Base-by-base conservation (phyloP, 2,797 vertebrate species). In the Myotis pilosus region DNA sequence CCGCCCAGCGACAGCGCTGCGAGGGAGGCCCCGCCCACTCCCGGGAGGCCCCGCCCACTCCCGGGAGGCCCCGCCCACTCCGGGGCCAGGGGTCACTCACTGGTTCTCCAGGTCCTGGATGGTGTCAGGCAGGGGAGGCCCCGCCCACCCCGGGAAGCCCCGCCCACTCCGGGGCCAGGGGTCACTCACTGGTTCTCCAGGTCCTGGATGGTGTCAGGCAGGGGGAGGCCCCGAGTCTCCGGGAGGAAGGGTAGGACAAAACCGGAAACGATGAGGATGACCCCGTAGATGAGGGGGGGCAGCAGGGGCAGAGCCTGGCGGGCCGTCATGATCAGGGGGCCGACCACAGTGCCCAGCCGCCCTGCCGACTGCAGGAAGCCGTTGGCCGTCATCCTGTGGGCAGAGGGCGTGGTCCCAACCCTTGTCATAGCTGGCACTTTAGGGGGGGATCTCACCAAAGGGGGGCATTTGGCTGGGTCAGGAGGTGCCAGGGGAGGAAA, bases 161-260 rank as follows among this genome's bases (percentile, higher is more conserved):
- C 9, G 20, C 10, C 74, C 87, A 9, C 1, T 16, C 87, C 6
- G 51, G 23, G 23, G 10, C 75, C 2, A 0, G 3, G n/a, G 55
- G 55, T 33, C 79, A 94, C 95, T 97, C 92, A 94, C 96, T 92
- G 51, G 13, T 5, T 78, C 84, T 91, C 75, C 83, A 91, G 80
- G 89, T 92, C 87, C 87, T 82, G 79, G n/a, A 89, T 28, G 33
- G 95, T 89, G 83, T 95, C 93, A 0, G 89, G 87, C 20, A 96
- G 94, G 0, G 75, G 89, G 15, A 94, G 53, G 10, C 89, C 96
- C 51, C 0, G 17, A 22, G 92, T 96, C 47, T 96, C 92, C 0
- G 57, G 87, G 57, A 96, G 57, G 64, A 36, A 83, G 36, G 89
- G 22, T 68, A 87, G 69, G 33, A 87, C 0, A 38, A 95, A 38